Evolutionary conservation across 2,113 vertebrate species (phyloP), one percentile per base, ranked within the genome.

Genomic region (Sebastes fasciatus): DNA sequence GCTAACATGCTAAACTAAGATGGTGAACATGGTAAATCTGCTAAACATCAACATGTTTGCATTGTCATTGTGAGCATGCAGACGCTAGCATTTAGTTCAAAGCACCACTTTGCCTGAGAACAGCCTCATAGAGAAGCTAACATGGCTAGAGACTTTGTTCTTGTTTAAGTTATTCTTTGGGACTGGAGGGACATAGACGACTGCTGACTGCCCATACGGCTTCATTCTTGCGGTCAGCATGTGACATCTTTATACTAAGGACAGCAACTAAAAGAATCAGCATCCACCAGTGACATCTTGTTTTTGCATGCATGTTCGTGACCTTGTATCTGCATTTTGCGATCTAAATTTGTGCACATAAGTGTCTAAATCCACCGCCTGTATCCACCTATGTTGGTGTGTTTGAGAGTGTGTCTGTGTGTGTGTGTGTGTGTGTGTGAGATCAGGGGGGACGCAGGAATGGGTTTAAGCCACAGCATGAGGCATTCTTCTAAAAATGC

Each of bases 401-500:
- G 57, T 86, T 2, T 69, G 81, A 52, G 79, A 74, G 52, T 89
- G 83, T 82, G 73, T 86, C 84, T 83, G 83, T 51, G 65, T 48
- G 64, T n/a, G 62, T n/a, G 16, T 10, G 61, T 9, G 61, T 43
- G 62, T 45, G 61, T 34, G 61, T 19, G 63, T 42, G 42, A 26
- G 65, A 68, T 34, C 3, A 16, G 75, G 62, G 82, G 88, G 87
- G 90, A 86, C 84, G 71, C 74, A 94, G 91, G 88, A 93, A 96
- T 85, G 94, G 94, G 87, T 93, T 94, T 89, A 95, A 92, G 92
- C 85, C 93, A 91, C 91, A 92, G 92, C 87, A 93, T 94, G 91
- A 94, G 91, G 92, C 92, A 93, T 95, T 96, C 93, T 94, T 94
- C 94, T 94, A 95, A 95, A 96, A 96, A 95, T 95, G 94, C 93